Base-by-base conservation (phyloP, 2,113 vertebrate genomes). In the Phalacrocorax brasilianus region DNA sequence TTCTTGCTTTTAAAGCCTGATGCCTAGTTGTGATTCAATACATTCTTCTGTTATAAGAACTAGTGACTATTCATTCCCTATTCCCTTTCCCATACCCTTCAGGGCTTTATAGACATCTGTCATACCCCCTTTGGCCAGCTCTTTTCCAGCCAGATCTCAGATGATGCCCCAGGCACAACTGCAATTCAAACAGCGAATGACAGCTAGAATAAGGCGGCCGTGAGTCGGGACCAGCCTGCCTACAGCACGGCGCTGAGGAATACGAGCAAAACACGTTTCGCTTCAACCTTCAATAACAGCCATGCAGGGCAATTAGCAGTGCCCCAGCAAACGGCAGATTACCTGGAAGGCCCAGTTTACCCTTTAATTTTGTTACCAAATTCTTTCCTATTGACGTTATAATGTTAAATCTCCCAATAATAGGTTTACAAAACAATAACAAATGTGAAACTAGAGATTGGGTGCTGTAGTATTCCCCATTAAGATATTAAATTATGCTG, bases 71-170 rank as follows among this genome's bases (percentile, higher is more conserved):
- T 72, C 1, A 0, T 68, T 75, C 62, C 44, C 27, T 73, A 0
- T 42, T 82, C 35, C 55, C 79, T 74, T 14, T 83, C 50, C 45
- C 55, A 59, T 12, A 23, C 21, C 86, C 75, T 13, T 66, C 50
- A n/a, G 94, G 72, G 52, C 19, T 85, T 89, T 49, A 26, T 1
- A 81, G 93, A 74, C 93, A 97, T 92, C 93, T 92, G 89, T 42
- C 85, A 38, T 5, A 49, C 5, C 62, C 92, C 67, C 94, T 93
- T 88, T 42, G 91, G 92, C 75, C 85, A 88, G 67, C 21, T 92
- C 82, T 80, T 88, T 44, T 53, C 92, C 85, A 91, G 50, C 45
- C 83, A 89, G 86, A 74, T 85, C 95, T 83, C 75, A 28, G 82
- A 53, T 80, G 88, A 80, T 70, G 91, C 89, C 79, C 76, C 73